Evolutionary conservation across 2,888 invertebrate species (phyloP).

Genomic region (Dryocosmus kuriphilus): DNA sequence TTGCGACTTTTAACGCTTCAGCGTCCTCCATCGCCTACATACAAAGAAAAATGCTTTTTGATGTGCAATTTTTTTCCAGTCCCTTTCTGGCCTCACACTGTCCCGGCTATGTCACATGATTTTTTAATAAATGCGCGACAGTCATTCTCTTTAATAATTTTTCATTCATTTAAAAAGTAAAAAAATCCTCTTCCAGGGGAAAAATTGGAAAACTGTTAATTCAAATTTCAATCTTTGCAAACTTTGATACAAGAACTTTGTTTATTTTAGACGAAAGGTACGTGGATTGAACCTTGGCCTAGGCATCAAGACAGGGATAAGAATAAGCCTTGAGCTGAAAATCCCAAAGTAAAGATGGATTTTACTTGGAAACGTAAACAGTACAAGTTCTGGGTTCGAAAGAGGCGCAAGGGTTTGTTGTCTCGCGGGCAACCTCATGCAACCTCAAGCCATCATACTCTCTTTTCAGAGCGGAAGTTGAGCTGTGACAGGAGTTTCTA

Average conservation of each 20-base stretch:
- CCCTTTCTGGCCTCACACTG: neutral
- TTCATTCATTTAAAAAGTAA: no score
- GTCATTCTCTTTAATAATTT: no score
- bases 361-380: conserved; percentile 15
- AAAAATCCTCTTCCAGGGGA: no score
- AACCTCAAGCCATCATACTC: conserved; percentile 27
- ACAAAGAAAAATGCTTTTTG: neutral
- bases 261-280: conserved; percentile 2
- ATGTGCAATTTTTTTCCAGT: neutral
- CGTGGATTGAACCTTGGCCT: neutral
- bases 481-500: conserved; percentile 62
- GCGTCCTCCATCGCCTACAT: neutral
- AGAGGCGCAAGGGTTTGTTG: neutral
- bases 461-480: conserved; percentile 47
- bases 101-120: no score
- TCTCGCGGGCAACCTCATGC: conserved; percentile 9
- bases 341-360: conserved; percentile 30
- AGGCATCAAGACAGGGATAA: conserved; percentile 23
- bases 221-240: no score
- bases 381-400: neutral
- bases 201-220: no score
- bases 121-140: no score
- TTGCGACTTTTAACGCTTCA: conserved; percentile 18
- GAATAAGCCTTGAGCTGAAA: conserved; percentile 17
- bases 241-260: neutral